These are phyloP conservation scores for Drosophila willistoni DNA, from an alignment of 1,140 invertebrate species.

Conservation along the genomic window DNA sequence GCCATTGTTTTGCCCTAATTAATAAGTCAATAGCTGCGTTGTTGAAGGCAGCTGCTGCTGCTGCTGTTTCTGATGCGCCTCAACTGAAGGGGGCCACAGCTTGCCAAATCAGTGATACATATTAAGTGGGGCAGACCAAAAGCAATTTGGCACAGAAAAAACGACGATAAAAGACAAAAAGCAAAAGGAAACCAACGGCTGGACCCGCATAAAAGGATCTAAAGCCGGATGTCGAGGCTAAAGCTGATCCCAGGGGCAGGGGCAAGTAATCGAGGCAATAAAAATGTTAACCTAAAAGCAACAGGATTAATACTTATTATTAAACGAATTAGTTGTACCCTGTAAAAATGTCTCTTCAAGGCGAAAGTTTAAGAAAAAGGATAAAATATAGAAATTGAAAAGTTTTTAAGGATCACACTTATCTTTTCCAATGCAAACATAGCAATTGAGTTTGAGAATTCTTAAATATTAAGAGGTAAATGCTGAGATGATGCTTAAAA, in stretches of 20 bases:
- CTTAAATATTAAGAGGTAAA: too few species aligned
- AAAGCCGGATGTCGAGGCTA: neutral
- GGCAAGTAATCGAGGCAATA: slow-evolving; percentile 4
- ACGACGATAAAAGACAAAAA: slow-evolving; percentile 43
- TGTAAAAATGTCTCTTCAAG: neutral
- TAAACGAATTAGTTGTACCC: slow-evolving; percentile 1
- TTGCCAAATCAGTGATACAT: slow-evolving; percentile 30
- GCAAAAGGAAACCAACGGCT: slow-evolving; percentile 20
- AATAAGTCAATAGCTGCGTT: slow-evolving; percentile 69
- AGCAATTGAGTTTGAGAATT: too few species aligned
- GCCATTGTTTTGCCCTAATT: slow-evolving; percentile 64
- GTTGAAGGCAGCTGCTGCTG: slow-evolving; percentile 40
- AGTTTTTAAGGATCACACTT: too few species aligned
- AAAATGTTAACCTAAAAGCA: slow-evolving; percentile 5
- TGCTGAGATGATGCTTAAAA: too few species aligned
- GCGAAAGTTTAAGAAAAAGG: neutral
- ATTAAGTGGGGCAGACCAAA: slow-evolving; percentile 44
- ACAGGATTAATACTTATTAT: neutral
- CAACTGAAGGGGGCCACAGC: slow-evolving; percentile 36
- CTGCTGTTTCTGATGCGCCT: slow-evolving; percentile 6
- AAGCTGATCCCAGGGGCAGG: neutral
- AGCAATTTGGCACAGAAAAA: slow-evolving; percentile 52
- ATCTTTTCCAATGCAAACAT: too few species aligned
- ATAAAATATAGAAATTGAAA: too few species aligned
- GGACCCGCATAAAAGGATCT: slow-evolving; percentile 5